Evolutionary conservation across 2,797 vertebrate species (phyloP).

Genomic region (Squalus acanthias): DNA sequence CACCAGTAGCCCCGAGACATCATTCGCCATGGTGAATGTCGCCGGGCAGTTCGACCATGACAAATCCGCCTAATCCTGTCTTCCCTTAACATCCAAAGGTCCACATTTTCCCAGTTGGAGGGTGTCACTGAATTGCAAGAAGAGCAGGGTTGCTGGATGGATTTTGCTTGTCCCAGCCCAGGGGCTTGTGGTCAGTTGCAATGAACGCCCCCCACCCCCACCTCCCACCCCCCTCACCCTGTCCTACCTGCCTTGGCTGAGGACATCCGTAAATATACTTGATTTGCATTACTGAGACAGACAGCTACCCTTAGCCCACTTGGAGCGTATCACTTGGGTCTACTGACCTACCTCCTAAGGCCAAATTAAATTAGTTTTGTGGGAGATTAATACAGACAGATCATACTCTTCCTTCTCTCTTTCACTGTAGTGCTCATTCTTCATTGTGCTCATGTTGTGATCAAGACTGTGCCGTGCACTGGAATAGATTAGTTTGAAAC

Average conservation of each 20-base stretch:
- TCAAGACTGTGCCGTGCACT: not conserved
- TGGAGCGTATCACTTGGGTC: not conserved
- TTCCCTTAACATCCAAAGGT: not conserved
- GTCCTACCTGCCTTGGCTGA: too few species aligned
- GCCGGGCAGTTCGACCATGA: not conserved
- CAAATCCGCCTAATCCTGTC: not conserved
- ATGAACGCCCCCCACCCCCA: not conserved
- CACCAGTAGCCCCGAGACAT: not conserved
- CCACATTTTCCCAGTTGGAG: not conserved
- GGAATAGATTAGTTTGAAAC: not conserved
- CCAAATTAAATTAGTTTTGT: not conserved
- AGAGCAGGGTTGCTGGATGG: not conserved
- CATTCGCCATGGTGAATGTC: not conserved
- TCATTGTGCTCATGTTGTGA: not conserved
- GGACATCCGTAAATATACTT: not conserved
- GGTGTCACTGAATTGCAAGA: not conserved
- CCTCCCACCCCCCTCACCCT: too few species aligned
- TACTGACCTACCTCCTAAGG: not conserved
- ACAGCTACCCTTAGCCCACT: not conserved
- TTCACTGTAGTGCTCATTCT: not conserved
- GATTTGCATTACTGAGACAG: not conserved
- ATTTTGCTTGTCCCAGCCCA: not conserved
- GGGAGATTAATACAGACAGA: not conserved
- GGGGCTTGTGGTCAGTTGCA: not conserved
- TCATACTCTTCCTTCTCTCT: not conserved